These are phyloP conservation scores for Neodiprion lecontei DNA, from an alignment of 1,140 invertebrate species.

Conservation along the genomic window DNA sequence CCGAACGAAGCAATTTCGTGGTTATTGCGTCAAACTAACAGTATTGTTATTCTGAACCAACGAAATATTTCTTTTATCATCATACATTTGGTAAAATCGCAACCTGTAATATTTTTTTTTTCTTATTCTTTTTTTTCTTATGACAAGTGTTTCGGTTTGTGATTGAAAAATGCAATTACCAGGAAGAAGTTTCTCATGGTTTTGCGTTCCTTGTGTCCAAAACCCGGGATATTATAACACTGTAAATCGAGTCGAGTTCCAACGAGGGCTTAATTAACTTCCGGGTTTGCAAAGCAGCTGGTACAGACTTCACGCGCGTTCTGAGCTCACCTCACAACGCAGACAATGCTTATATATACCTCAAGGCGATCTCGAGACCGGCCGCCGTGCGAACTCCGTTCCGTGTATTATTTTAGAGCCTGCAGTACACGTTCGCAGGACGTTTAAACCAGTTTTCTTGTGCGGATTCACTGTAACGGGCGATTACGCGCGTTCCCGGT, in stretches of 20 bases:
- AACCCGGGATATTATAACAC: not conserved
- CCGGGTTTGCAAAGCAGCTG: too few species aligned
- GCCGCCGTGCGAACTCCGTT: not conserved
- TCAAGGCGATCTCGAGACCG: not conserved
- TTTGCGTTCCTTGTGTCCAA: not conserved
- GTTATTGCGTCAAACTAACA: too few species aligned
- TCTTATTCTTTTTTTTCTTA: too few species aligned
- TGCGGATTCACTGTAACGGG: not conserved
- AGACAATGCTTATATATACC: slow-evolving; percentile 1
- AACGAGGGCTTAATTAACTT: too few species aligned
- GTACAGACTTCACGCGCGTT: not conserved
- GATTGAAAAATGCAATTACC: not conserved
- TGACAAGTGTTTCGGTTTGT: too few species aligned
- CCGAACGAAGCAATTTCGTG: too few species aligned
- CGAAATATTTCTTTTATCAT: too few species aligned
- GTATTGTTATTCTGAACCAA: too few species aligned
- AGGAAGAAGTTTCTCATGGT: not conserved
- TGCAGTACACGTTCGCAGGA: not conserved
- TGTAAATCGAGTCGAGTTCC: too few species aligned
- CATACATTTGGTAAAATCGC: too few species aligned
- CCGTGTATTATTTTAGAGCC: not conserved
- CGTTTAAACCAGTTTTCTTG: not conserved
- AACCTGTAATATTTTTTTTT: too few species aligned
- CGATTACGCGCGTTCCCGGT: not conserved
- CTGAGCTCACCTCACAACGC: not conserved